These are phyloP conservation scores for Lobophora halterata DNA, from an alignment of 2,888 invertebrate genomes.

Conservation along the genomic window DNA sequence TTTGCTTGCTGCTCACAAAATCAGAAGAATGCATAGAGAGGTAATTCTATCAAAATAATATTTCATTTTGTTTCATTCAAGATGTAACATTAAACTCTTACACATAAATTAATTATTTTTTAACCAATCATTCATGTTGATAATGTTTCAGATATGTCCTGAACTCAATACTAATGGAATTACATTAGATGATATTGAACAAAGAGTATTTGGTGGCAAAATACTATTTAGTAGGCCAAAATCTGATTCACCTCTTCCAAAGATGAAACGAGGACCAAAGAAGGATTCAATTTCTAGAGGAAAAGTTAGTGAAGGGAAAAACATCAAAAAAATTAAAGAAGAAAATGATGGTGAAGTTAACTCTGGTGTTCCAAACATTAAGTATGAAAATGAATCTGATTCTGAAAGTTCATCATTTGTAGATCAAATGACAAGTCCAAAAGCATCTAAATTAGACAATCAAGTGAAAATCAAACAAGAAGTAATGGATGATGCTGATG, in stretches of 20 bases:
- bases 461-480: conserved; percentile 65
- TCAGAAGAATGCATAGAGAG: conserved; percentile 82
- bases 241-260: conserved; percentile 53
- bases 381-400: conserved; percentile 56
- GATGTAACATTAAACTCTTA: no score
- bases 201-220: conserved; percentile 80
- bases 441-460: conserved; percentile 56
- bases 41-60: conserved; percentile 7
- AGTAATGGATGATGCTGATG: conserved; percentile 40
- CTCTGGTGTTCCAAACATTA: conserved; percentile 65
- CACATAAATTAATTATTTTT: no score
- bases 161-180: conserved; percentile 89
- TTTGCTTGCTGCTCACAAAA: conserved; percentile 86
- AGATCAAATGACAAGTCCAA: conserved; percentile 68
- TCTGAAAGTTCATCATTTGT: conserved; percentile 75
- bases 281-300: conserved; percentile 53
- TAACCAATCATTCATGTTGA: no score
- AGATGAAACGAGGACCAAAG: conserved; percentile 56
- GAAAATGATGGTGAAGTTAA: conserved; percentile 60
- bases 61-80: not conserved
- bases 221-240: conserved; percentile 73
- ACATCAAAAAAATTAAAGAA: conserved; percentile 58
- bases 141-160: conserved; percentile 82
- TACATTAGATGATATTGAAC: conserved; percentile 81
- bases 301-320: conserved; percentile 46